Percentiles rank a stretch among this genome's conserved stretches.
Conservation (phyloP, 2,888 invertebrate genomes). For the Hydroisotoma schaefferi region DNA sequence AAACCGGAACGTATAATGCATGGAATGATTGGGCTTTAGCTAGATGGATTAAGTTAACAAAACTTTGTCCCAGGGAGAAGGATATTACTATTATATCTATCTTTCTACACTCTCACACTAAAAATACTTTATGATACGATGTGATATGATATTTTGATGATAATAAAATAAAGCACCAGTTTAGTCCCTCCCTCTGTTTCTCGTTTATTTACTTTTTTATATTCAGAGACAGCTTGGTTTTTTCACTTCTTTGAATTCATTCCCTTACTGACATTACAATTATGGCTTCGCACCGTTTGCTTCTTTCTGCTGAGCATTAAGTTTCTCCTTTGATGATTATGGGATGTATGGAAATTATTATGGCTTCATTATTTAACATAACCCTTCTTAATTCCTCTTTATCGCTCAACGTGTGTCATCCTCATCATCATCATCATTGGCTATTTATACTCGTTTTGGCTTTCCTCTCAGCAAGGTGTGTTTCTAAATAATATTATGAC, state of each 20-base stretch:
- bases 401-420: constrained; percentile 9
- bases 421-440: background rate
- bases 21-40: background rate
- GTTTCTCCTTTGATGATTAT: background rate
- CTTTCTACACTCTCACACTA: too few relatives aligned
- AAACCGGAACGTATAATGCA: background rate
- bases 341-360: too few relatives aligned
- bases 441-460: background rate
- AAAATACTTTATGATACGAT: background rate
- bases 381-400: constrained; percentile 9
- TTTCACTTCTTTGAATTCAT: constrained; percentile 8
- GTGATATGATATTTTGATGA: background rate
- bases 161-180: background rate
- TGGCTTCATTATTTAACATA: constrained; percentile 12
- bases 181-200: background rate
- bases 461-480: constrained; percentile 2
- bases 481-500: background rate
- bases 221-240: background rate
- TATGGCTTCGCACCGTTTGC: constrained; percentile 8
- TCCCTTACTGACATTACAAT: constrained; percentile 15
- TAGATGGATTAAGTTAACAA: background rate
- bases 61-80: too few relatives aligned
- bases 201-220: background rate
- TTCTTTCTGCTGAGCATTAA: background rate
- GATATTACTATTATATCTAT: too few relatives aligned